Conservation (phyloP, 2,888 invertebrate genomes). For the Pteria penguin region DNA sequence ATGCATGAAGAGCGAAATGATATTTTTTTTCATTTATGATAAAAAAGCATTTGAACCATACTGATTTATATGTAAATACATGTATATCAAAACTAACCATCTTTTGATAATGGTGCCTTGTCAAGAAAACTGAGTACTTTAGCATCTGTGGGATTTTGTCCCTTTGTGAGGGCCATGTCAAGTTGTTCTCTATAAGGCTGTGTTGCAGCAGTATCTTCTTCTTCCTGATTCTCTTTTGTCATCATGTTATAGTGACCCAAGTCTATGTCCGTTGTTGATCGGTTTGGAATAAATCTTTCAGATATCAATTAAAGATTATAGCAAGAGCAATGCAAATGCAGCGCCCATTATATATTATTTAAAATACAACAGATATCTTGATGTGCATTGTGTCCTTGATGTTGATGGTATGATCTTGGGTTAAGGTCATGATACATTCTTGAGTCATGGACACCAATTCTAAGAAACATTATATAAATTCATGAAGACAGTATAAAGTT, state of each 20-base stretch:
- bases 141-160: conserved; percentile 80
- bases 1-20: too few species aligned
- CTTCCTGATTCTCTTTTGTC: conserved; percentile 57
- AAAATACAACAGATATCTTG: too few species aligned
- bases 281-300: conserved; percentile 91
- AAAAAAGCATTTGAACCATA: too few species aligned
- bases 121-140: conserved; percentile 91
- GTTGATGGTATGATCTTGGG: not conserved
- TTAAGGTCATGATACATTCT: not conserved
- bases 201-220: conserved; percentile 39
- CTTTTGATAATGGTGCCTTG: conserved; percentile 93
- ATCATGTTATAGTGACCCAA: conserved; percentile 86
- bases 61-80: too few species aligned
- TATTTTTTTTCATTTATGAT: too few species aligned
- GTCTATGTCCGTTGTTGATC: conserved; percentile 93
- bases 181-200: conserved; percentile 68
- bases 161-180: conserved; percentile 63
- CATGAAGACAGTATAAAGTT: too few species aligned
- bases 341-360: too few species aligned
- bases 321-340: too few species aligned
- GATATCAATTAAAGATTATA: not conserved
- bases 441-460: not conserved
- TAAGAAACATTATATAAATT: too few species aligned
- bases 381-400: not conserved
- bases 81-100: too few species aligned